phyloP scores from a whole-genome alignment of 2,113 vertebrate genomes.

The Catharus fuscescens region DNA sequence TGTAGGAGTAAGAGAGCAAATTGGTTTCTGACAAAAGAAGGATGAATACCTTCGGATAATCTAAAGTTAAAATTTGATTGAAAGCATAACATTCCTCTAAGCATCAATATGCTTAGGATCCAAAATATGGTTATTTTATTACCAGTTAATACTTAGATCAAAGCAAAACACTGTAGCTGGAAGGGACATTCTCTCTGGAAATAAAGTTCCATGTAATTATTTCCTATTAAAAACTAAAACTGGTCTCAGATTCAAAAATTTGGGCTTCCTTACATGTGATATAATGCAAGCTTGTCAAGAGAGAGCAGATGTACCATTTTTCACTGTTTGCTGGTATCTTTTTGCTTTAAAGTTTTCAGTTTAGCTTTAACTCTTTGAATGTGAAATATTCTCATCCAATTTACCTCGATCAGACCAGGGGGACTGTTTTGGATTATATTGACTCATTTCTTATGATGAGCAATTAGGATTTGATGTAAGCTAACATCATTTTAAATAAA shows the following conservation, averaged over 20 bases:
- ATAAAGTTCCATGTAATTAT: constrained; percentile 53
- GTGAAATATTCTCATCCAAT: constrained; percentile 23
- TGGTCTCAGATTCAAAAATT: constrained; percentile 28
- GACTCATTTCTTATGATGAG: not conserved
- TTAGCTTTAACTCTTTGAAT: constrained; percentile 50
- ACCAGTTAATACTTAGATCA: constrained; percentile 57
- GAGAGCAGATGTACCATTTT: constrained; percentile 26
- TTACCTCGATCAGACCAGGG: not conserved
- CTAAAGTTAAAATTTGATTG: constrained; percentile 43
- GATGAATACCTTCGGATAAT: constrained; percentile 41
- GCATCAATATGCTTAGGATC: constrained; percentile 33
- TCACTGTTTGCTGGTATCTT: constrained; percentile 30
- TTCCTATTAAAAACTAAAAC: constrained; percentile 50
- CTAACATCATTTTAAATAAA: not conserved
- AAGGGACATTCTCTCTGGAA: constrained; percentile 42
- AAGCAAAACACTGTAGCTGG: constrained; percentile 38
- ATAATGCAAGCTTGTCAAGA: constrained; percentile 26
- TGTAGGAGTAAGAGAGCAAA: constrained; percentile 41
- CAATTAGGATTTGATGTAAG: not conserved
- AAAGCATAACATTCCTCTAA: constrained; percentile 62
- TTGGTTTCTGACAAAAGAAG: constrained; percentile 53
- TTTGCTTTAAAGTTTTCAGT: constrained; percentile 37
- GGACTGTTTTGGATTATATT: not conserved
- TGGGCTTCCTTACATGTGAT: constrained; percentile 16
- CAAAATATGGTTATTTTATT: constrained; percentile 51